Percentiles rank a stretch among this genome's conserved stretches.
Conservation (phyloP, 2,113 vertebrate genomes). For the Dicaeum eximium region DNA sequence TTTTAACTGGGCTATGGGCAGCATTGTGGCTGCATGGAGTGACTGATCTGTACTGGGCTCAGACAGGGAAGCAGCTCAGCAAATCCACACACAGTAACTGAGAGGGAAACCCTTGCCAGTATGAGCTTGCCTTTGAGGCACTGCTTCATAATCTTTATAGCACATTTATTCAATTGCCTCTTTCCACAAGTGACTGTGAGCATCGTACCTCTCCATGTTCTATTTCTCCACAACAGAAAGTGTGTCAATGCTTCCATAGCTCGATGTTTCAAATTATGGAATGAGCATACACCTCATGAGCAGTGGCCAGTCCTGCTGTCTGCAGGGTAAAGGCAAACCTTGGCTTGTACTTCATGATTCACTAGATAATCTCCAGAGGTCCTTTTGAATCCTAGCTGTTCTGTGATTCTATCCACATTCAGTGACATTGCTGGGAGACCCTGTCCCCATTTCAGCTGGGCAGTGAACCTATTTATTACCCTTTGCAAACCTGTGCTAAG, state of each 20-base stretch:
- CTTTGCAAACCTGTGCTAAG: neutral
- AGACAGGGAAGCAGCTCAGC: neutral
- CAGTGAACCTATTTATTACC: neutral
- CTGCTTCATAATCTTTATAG: neutral
- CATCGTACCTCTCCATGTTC: neutral
- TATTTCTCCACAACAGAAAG: neutral
- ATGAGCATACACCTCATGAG: neutral
- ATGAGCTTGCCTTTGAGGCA: neutral
- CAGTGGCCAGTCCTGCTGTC: neutral
- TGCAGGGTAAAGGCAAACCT: neutral
- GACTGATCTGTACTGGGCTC: neutral
- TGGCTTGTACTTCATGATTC: neutral
- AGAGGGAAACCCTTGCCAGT: rapidly evolving
- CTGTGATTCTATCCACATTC: neutral
- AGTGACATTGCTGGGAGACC: neutral
- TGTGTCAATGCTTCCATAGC: rapidly evolving
- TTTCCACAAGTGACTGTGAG: neutral
- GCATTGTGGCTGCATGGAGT: neutral
- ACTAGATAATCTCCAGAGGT: neutral
- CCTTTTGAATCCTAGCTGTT: neutral
- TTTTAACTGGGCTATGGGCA: neutral
- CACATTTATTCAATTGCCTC: neutral
- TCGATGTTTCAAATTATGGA: rapidly evolving
- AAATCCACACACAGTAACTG: neutral
- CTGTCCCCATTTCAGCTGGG: neutral